Evolutionary conservation across 1,140 invertebrate genomes (phyloP), one percentile per base, ranked within the genome.

Genomic region (Ectropis grisescens): DNA sequence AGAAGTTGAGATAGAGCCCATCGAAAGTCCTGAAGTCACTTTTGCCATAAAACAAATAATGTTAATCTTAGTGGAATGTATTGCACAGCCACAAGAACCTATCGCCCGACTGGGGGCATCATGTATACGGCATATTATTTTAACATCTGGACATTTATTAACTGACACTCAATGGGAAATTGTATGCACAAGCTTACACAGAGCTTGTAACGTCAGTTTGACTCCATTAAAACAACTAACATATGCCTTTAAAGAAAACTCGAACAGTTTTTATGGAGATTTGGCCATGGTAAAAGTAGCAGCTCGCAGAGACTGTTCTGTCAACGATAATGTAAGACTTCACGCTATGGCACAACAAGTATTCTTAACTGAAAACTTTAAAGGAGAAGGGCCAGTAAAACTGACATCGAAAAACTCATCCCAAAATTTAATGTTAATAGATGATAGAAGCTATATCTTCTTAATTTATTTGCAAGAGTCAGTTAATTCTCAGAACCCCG

Each of bases 261-360:
- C 94, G 0, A 93, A 95, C 48, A 96, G 93, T 49, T 97, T 97
- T 69, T 96, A 96, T 76, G 95, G 95, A 1, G 95, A 97, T 67
- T 82, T 93, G 37, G 94, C 94, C 2, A 93, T 94, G 41, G 94
- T 98, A 0, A 96, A 96, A 85, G 94, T 97, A 1, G 95, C 94
- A 1, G 94, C 94, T 0, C 85, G 94, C 14, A 88, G 91, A 41
- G 94, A 97, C 60, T 93, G 91, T 52, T 91, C 90, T 0, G 79
- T 90, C 5, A 88, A 90, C 52, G 93, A 96, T 59, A 90, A 91
- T 53, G 88, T 93, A 15, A 78, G 94, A 47, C 82, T 97, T 6
- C 88, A 91, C 48, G 92, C 95, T 23, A 85, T 97, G 41, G 92
- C 94, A 0, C 90, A 93, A 47, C 95, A 97, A 88, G 87, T 90